Evolutionary conservation across 2,797 vertebrate genomes (phyloP).

Genomic region (Prionace glauca): DNA sequence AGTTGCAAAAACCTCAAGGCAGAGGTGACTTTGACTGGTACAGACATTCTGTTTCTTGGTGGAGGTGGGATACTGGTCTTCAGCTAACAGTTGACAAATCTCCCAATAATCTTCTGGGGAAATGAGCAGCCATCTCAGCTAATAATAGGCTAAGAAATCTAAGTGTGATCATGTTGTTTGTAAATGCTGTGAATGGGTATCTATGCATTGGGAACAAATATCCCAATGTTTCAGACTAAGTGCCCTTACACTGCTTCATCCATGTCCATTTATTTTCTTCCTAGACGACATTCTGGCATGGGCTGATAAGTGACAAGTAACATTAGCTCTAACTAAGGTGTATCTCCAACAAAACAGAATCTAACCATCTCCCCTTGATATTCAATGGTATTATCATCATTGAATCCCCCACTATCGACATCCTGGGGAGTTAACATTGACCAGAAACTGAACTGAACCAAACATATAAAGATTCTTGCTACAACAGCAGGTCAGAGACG

Average conservation of each 20-base stretch:
- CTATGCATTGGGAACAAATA: background rate
- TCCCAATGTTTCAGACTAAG: background rate
- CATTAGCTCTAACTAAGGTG: too few species aligned
- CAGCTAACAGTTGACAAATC: background rate
- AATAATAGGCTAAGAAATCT: background rate
- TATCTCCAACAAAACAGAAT: too few species aligned
- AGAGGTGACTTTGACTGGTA: background rate
- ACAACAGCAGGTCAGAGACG: too few species aligned
- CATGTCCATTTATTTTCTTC: background rate
- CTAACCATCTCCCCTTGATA: too few species aligned
- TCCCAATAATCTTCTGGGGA: background rate
- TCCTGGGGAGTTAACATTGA: too few species aligned
- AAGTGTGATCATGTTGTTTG: background rate
- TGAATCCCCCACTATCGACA: too few species aligned
- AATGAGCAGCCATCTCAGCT: background rate
- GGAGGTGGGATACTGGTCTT: background rate
- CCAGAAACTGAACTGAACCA: too few species aligned
- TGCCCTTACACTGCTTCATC: background rate
- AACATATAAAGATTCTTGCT: too few species aligned
- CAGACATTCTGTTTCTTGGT: background rate
- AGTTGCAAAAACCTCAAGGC: slow-evolving; percentile 4
- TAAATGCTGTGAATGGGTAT: background rate
- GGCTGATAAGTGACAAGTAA: too few species aligned
- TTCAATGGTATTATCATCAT: too few species aligned
- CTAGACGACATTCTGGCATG: too few species aligned